Conservation (phyloP, 2,113 vertebrate genomes). For the Centropus unirufus region DNA sequence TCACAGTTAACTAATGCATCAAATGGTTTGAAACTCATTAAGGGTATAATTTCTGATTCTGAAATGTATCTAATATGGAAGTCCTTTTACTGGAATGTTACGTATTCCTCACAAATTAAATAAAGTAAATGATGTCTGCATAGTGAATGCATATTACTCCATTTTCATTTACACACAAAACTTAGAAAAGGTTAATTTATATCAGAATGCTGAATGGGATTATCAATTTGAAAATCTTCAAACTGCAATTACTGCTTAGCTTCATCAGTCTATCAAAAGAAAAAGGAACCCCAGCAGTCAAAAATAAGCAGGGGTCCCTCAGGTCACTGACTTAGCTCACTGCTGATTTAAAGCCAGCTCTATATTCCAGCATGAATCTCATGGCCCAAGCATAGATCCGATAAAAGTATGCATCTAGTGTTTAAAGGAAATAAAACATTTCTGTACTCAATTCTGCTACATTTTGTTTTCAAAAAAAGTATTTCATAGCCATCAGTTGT, state of each 20-base stretch:
- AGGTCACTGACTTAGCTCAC: neutral
- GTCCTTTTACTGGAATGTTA: neutral
- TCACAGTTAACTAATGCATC: neutral
- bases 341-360: neutral
- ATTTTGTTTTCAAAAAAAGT: conserved; percentile 65
- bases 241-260: neutral
- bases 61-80: neutral
- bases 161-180: neutral
- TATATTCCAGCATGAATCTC: neutral
- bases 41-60: neutral
- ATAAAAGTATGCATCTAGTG: neutral
- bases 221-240: neutral
- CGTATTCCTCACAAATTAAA: neutral
- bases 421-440: neutral
- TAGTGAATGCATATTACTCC: neutral
- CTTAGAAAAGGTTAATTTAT: neutral
- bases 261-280: neutral
- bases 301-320: neutral
- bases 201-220: neutral
- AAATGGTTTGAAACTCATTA: neutral
- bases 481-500: conserved; percentile 93
- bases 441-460: neutral
- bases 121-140: neutral
- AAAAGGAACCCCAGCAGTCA: neutral
- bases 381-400: neutral